phyloP scores from a whole-genome alignment of 1,140 invertebrate genomes.

The Sesamia nonagrioides region DNA sequence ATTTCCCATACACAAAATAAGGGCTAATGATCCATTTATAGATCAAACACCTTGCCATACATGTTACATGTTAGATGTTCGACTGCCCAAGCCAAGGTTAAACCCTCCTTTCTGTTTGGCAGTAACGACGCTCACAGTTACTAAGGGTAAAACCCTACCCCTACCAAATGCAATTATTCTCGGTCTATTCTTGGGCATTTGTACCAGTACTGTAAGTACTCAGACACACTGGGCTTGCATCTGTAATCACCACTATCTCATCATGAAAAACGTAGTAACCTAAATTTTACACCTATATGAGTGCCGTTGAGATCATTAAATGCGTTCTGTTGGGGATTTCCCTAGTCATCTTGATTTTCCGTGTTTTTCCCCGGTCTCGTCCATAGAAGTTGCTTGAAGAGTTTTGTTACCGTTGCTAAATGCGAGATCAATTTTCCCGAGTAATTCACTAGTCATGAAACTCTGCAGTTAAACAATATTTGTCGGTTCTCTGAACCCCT shows the following conservation, averaged over 20 bases:
- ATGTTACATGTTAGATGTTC: no score
- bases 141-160: neutral
- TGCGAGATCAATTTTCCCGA: neutral
- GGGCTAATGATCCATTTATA: no score
- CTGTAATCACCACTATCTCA: neutral
- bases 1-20: no score
- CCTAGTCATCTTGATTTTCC: neutral
- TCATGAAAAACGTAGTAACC: conserved; percentile 59
- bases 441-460: neutral
- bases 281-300: neutral
- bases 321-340: neutral
- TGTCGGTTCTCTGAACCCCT: neutral
- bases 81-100: no score
- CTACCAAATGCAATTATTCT: neutral
- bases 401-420: neutral
- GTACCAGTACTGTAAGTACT: conserved; percentile 20
- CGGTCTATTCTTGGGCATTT: conserved; percentile 15
- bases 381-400: neutral
- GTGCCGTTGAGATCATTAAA: neutral
- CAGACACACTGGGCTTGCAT: neutral
- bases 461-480: neutral
- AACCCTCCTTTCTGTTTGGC: no score
- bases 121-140: no score
- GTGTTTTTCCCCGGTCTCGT: neutral
- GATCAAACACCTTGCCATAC: no score